Evolutionary conservation across 2,797 vertebrate species (phyloP), one percentile per base, ranked within the genome.

Genomic region (Kryptopterus vitreolus): DNA sequence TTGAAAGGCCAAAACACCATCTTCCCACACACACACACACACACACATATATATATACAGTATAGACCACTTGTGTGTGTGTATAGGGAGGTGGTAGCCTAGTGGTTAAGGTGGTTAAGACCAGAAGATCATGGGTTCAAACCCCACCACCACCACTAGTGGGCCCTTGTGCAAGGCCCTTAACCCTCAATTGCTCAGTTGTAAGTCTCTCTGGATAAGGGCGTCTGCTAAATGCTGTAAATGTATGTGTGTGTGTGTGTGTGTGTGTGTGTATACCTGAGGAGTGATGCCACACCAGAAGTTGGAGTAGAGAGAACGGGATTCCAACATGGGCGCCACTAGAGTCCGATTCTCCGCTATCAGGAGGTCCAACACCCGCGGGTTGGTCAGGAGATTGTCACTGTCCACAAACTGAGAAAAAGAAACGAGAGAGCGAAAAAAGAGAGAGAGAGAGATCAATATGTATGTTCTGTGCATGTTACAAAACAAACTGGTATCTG

Each of bases 241-340:
- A 5, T 29, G 58, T 29, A 15, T 29, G n/a, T 1, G 24, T 98
- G 90, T 31, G 26, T 20, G 20, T 22, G 9, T 12, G 13, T 4
- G 24, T 35, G 3, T 1, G 33, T 18, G 48, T 31, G 77, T 43
- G 33, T 79, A 33, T 94, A 94, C 98, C 96, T 99, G 96, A 20
- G 97, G 95, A 12, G 96, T 98, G 88, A 99, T 96, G 85, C 97
- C 97, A 57, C 98, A 98, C 98, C 98, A 99, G 93, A 96, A 99
- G 91, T 99, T 99, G 59, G 98, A 99, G 89, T 99, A 99, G 16
- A 98, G 94, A 0, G 95, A 94, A 55, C 95, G 94, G 35, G 98
- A 98, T 89, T 99, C 96, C 1, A 99, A 87, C 97, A 99, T 98
- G 0, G 98, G 98, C 0, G 97, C 94, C 85, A 95, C 96, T 77